Evolutionary conservation across 2,797 vertebrate genomes (phyloP).

Genomic region (Takifugu ocellatus): DNA sequence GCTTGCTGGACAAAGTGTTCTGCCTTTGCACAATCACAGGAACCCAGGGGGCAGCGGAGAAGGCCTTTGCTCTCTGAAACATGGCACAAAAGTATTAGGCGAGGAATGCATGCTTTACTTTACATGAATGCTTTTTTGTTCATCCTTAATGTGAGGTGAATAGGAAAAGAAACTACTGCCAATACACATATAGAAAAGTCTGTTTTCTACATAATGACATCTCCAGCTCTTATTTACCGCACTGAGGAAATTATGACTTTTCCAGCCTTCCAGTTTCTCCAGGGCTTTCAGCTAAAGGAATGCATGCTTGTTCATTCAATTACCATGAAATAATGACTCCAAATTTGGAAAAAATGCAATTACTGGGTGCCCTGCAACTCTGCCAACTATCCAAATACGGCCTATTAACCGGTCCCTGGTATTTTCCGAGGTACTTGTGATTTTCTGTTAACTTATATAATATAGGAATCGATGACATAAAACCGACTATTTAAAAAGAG

Average conservation of each 20-base stretch:
- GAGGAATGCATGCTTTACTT: not conserved
- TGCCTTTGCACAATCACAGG: conserved; percentile 78
- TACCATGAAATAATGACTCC: conserved; percentile 26
- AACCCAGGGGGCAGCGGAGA: conserved; percentile 71
- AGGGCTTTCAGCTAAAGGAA: conserved; percentile 23
- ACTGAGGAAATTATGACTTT: conserved; percentile 62
- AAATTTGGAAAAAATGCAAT: not conserved
- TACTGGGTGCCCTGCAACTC: not conserved
- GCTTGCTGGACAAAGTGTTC: conserved; percentile 74
- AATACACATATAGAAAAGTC: conserved; percentile 31
- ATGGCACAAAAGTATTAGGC: conserved; percentile 17
- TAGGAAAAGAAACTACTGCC: conserved; percentile 1
- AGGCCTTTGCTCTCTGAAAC: conserved; percentile 44
- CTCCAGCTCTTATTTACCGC: conserved; percentile 64
- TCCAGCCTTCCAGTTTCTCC: conserved; percentile 59
- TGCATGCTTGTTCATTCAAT: conserved; percentile 10
- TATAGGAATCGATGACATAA: not conserved
- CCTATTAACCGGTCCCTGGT: not conserved
- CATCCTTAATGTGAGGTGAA: not conserved
- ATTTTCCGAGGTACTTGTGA: not conserved
- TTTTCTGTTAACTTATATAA: conserved; percentile 2
- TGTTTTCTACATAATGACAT: conserved; percentile 71
- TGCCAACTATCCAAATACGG: not conserved
- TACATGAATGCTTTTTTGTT: not conserved
- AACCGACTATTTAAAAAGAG: not conserved